Base-by-base conservation (phyloP, 2,113 vertebrate genomes). In the Cryptotis parvus region DNA sequence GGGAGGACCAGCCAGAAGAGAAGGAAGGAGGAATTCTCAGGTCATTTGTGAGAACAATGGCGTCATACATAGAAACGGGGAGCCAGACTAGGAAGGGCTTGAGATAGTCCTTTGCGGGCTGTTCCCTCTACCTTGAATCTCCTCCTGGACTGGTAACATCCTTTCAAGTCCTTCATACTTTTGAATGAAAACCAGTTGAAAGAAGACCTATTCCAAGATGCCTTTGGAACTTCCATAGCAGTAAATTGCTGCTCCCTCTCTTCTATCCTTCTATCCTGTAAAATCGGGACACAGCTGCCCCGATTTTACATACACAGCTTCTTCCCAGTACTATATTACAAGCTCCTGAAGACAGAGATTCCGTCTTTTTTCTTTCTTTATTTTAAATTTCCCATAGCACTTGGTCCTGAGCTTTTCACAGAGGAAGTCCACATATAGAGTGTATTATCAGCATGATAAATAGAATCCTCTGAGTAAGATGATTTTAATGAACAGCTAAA, bases 401-500 rank as follows among this genome's bases (percentile, higher is more conserved):
- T 16, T 49, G 68, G 18, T 31, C 37, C 35, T 55, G 37, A 33
- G n/a, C 49, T 26, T 74, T 82, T 27, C 39, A 65, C 6, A 63
- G 12, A 79, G n/a, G 5, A 72, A 6, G 27, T 18, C 61, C 55
- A 79, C 45, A 15, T 29, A 63, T 6, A 58, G 12, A 78, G 35
- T 84, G 16, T 70, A 31, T 78, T 22, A 45, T 43, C 12, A 66
- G 27, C 58, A 52, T n/a, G 41, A 75, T 75, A 65, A 52, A 33
- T 77, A 66, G 22, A 68, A 12, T 45, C 27, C 43, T n/a, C 72
- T 18, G 24, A 52, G 41, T 70, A 63, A 35, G 15, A 65, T 24
- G n/a, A 43, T 73, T 61, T 92, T 61, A 84, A 82, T 68, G 15
- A 77, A 63, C 37, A 73, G 45, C 75, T 70, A 74, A 68, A 65